phyloP scores from a whole-genome alignment of 2,113 vertebrate species.

The Laticauda laticaudata region DNA sequence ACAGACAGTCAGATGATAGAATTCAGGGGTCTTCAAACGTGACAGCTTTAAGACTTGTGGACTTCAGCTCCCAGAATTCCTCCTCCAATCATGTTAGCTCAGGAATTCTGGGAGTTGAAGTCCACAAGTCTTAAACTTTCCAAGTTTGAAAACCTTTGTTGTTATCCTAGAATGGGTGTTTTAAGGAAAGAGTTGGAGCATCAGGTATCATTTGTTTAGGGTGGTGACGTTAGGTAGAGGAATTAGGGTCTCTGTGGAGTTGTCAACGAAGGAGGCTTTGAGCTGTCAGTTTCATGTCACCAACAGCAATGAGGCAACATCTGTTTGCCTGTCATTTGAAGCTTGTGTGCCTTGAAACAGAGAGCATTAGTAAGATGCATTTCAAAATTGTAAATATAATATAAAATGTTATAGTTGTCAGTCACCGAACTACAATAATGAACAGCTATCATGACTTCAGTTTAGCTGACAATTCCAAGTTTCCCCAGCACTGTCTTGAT shows the following conservation, averaged over 20 bases:
- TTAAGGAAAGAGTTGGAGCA: neutral
- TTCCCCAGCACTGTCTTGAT: slow-evolving; percentile 71
- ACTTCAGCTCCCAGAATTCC: too few relatives aligned
- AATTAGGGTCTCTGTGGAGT: neutral
- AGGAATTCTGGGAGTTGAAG: too few relatives aligned
- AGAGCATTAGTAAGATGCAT: slow-evolving; percentile 66
- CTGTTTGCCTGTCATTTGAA: slow-evolving; percentile 61
- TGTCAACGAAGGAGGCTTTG: neutral
- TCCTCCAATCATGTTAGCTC: too few relatives aligned
- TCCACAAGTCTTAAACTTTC: too few relatives aligned
- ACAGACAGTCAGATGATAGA: too few relatives aligned
- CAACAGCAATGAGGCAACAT: slow-evolving; percentile 46
- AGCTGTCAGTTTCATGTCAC: neutral
- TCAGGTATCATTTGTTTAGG: neutral
- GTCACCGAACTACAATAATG: slow-evolving; percentile 71
- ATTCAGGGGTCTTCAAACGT: too few relatives aligned
- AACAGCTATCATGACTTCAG: slow-evolving; percentile 58
- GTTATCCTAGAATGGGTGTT: neutral
- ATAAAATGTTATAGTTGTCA: slow-evolving; percentile 68
- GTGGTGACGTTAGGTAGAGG: neutral
- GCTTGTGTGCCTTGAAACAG: slow-evolving; percentile 57
- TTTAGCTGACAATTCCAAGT: slow-evolving; percentile 41
- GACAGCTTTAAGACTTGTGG: too few relatives aligned
- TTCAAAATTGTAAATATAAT: slow-evolving; percentile 68
- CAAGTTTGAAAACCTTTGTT: too few relatives aligned